These are phyloP conservation scores for Zoanthus sociatus DNA, from an alignment of 92 coral and sea anemone species.

Conservation along the genomic window DNA sequence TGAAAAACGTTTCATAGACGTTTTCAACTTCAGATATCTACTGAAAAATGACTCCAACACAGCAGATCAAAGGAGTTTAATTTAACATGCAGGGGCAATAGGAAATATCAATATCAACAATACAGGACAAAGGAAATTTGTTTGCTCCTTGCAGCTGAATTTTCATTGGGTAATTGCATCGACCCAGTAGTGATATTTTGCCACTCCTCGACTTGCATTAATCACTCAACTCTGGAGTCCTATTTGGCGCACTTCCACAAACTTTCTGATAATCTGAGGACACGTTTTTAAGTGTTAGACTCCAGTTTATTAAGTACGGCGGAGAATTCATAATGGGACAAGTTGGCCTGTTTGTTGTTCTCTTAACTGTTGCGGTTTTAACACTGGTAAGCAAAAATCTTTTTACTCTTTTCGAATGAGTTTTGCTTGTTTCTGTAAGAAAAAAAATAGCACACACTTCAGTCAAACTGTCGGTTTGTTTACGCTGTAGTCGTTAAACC, in stretches of 20 bases:
- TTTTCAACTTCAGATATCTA: not conserved
- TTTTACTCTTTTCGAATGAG: not conserved
- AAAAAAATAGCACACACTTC: not conserved
- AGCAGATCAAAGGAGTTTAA: not conserved
- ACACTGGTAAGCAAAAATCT: not conserved
- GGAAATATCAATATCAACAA: conserved; percentile 2
- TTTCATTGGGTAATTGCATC: not conserved
- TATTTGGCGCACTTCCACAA: conserved; percentile 28
- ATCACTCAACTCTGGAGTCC: conserved; percentile 2
- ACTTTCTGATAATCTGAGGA: not conserved
- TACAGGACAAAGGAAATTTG: not conserved
- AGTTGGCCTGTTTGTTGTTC: not conserved
- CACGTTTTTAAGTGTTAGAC: not conserved
- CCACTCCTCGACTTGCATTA: not conserved
- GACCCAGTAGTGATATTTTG: not conserved
- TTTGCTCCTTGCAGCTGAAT: not conserved
- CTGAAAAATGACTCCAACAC: not conserved
- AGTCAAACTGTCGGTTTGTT: not conserved
- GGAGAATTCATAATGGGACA: not conserved
- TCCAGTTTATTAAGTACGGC: not conserved
- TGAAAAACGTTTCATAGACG: not conserved
- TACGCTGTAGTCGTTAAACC: not conserved
- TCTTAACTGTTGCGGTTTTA: conserved; percentile 8
- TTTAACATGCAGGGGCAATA: not conserved
- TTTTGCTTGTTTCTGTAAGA: not conserved